phyloP scores from a whole-genome alignment of 2,888 invertebrate genomes.

The Ophion costatus region DNA sequence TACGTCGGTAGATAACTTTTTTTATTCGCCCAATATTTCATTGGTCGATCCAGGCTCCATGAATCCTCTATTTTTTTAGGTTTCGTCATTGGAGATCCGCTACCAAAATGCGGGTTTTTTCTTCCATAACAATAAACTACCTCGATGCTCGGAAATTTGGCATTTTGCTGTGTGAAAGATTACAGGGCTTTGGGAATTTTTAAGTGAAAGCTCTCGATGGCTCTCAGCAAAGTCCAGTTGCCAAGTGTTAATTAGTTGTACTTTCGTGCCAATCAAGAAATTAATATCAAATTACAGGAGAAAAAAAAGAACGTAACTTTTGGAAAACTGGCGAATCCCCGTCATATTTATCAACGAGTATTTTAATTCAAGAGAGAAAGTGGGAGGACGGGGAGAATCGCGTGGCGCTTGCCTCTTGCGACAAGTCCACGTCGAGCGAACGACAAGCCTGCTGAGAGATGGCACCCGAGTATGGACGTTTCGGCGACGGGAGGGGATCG shows the following conservation, averaged over 20 bases:
- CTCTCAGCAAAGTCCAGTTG: too few relatives aligned
- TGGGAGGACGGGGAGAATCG: not conserved
- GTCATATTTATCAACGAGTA: constrained; percentile 15
- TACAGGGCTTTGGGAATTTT: not conserved
- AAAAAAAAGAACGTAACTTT: not conserved
- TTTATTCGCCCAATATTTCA: too few relatives aligned
- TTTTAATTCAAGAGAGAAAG: not conserved
- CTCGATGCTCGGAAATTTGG: too few relatives aligned
- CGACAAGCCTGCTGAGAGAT: constrained; percentile 27
- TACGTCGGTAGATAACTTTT: too few relatives aligned
- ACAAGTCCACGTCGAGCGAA: constrained; percentile 23
- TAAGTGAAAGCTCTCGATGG: too few relatives aligned
- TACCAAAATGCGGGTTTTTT: not conserved
- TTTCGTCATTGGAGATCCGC: too few relatives aligned
- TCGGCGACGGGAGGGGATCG: constrained; percentile 43
- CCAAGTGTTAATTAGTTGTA: not conserved
- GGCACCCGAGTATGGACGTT: constrained; percentile 36
- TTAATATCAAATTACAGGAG: not conserved
- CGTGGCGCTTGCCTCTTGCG: constrained; percentile 19
- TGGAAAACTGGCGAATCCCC: not conserved
- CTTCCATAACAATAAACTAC: too few relatives aligned
- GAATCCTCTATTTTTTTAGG: too few relatives aligned
- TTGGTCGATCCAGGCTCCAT: too few relatives aligned
- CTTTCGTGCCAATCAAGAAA: not conserved
- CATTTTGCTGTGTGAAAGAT: too few relatives aligned